Base-by-base conservation (phyloP, 2,888 invertebrate genomes). In the Endomychus coccineus region DNA sequence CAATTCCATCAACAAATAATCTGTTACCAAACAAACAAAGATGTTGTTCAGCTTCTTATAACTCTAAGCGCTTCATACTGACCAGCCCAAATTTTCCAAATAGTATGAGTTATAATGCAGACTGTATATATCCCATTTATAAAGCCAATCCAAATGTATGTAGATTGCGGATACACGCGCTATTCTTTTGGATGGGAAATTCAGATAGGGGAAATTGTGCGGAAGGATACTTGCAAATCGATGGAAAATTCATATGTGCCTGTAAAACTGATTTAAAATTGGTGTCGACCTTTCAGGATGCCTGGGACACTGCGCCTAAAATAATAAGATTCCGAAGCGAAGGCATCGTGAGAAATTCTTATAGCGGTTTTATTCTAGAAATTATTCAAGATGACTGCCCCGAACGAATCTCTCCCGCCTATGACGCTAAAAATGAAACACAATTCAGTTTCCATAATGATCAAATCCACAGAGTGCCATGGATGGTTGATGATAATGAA, bases 21-120 rank as follows among this genome's bases (percentile, higher is more conserved):
- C 6, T 7, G n/a, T 19, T 19, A 19, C 9, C 31, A 31, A 15
- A 27, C 19, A 9, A 4, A 4, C 10, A 14, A n/a, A 14, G 13
- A 22, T 73, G 71, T 44, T 71, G 71, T 45, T 53, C 58, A 9
- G 56, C 56, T 19, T 55, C 48, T 15, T 71, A 70, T 44, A 64
- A 58, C 22, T 59, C 67, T 11, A 65, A 63, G 37, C 61, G 63
- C 35, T 73, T 75, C 49, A 60, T 70, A 19, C 45, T 78, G 2
- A 57, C 70, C 1, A 77, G 73, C 58, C 77, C 76, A 1, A 72
- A 71, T 10, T 77, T 77, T 54, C 76, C 75, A 0, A 61, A 63
- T 29, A 64, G 60, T 2, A 55, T 61, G 2, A 59, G 56, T 24
- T 56, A 54, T 17, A 58, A 59, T 6, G 56, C 54, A 2, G 71